Evolutionary conservation across 1,140 invertebrate species (phyloP).

Genomic region (Callitettix versicolor): DNA sequence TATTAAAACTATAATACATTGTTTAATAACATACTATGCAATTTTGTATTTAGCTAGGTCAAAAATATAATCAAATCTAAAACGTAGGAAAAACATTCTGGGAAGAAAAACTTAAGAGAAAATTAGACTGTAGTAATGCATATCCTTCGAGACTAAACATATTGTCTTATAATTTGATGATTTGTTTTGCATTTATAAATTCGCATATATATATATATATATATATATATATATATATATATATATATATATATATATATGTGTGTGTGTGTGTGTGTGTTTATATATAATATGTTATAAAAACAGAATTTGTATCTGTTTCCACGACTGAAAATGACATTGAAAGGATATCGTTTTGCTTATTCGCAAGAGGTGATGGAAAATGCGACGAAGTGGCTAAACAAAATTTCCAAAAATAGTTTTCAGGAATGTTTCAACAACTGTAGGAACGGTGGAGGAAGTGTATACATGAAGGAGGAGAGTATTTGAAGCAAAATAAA

Average conservation of each 20-base stretch:
- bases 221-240: background rate
- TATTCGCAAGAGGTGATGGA: too few species aligned
- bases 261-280: background rate
- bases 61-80: background rate
- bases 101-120: background rate
- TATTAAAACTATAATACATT: background rate
- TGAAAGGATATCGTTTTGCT: too few species aligned
- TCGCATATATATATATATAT: background rate
- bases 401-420: too few species aligned
- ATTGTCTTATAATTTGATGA: background rate
- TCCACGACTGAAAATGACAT: too few species aligned
- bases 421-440: background rate
- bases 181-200: background rate
- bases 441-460: too few species aligned
- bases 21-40: conserved; percentile 3
- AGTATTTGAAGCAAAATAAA: too few species aligned
- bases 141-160: background rate
- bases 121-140: background rate
- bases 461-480: too few species aligned
- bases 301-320: too few species aligned
- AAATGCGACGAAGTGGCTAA: too few species aligned
- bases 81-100: background rate
- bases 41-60: background rate
- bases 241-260: background rate
- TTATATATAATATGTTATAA: background rate